phyloP scores from a whole-genome alignment of 2,113 vertebrate species.

The Hassar affinis region DNA sequence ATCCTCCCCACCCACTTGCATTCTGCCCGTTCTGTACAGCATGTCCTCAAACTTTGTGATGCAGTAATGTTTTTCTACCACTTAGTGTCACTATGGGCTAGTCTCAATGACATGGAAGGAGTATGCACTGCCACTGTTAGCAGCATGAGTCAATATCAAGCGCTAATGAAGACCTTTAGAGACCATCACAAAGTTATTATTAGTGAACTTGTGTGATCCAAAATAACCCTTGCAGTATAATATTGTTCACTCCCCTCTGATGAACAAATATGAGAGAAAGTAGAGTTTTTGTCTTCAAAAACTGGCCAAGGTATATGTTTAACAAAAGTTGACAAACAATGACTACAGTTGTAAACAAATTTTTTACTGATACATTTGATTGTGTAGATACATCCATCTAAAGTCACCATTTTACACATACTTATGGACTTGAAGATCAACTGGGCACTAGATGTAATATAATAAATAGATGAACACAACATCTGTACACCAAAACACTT shows the following conservation, averaged over 20 bases:
- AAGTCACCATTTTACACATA: constrained; percentile 93
- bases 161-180: constrained; percentile 48
- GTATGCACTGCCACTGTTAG: not conserved
- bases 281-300: not conserved
- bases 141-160: constrained; percentile 62
- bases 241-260: not conserved
- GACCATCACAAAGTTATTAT: constrained; percentile 20
- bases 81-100: constrained; percentile 59
- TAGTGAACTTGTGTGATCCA: constrained; percentile 9
- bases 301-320: not conserved
- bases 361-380: constrained; percentile 93
- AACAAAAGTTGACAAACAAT: constrained; percentile 47
- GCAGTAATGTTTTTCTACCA: constrained; percentile 48
- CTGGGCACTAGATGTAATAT: constrained; percentile 91
- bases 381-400: constrained; percentile 93
- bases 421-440: constrained; percentile 82
- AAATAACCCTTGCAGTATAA: constrained; percentile 16
- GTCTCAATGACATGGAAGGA: not conserved
- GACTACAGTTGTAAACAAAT: constrained; percentile 88
- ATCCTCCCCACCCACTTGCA: constrained; percentile 47
- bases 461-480: constrained; percentile 99
- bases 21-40: constrained; percentile 22
- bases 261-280: constrained; percentile 29
- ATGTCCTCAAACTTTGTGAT: not conserved
- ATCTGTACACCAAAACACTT: constrained; percentile 95